Evolutionary conservation across 1,140 invertebrate species (phyloP), one percentile per base, ranked within the genome.

Genomic region (Pissodes strobi): DNA sequence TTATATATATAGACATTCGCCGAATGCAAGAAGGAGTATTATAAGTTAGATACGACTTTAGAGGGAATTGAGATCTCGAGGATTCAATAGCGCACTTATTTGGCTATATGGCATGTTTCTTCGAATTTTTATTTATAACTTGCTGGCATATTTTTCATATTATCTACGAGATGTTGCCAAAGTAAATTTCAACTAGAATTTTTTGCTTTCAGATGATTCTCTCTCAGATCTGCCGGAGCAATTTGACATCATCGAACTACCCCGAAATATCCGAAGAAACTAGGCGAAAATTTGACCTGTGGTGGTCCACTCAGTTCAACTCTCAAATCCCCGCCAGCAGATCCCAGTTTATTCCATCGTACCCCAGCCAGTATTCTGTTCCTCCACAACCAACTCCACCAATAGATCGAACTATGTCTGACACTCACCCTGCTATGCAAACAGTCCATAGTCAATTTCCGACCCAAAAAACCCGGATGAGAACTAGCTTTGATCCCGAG

Each of bases 401-500:
- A 69, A 62, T 65, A 64, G 82, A 76, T 69, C 77, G 74, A 41
- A 79, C 76, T 56, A 78, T 84, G 13, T 77, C 78, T 12, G 83
- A 84, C 46, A 74, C 84, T 23, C 88, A 90, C 74, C 88, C 88
- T 1, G 87, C 86, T 18, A 80, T 91, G 57, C 86, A 91, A 78
- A 84, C 87, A 53, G 83, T 90, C 69, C 86, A 88, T 73, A 87
- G 79, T 70, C 87, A 89, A 76, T 88, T 88, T 76, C 87, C 88
- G 4, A 91, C 89, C 13, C 92, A 92, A 76, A 94, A 94, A 81
- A 94, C 92, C 1, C 83, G 92, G 72, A 94, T 95, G 91, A 82
- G 93, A 61, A 95, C 93, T 4, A 89, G 94, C 80, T 89, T 99
- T 75, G 95, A 98, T 81, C 95, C 95, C 0, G 95, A 98, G 80